A percentile compares a stretch with the other conserved stretches of the same genome.
These are phyloP conservation scores for Carettochelys insculpta DNA, from an alignment of 2,113 vertebrate species.

Conservation along the genomic window DNA sequence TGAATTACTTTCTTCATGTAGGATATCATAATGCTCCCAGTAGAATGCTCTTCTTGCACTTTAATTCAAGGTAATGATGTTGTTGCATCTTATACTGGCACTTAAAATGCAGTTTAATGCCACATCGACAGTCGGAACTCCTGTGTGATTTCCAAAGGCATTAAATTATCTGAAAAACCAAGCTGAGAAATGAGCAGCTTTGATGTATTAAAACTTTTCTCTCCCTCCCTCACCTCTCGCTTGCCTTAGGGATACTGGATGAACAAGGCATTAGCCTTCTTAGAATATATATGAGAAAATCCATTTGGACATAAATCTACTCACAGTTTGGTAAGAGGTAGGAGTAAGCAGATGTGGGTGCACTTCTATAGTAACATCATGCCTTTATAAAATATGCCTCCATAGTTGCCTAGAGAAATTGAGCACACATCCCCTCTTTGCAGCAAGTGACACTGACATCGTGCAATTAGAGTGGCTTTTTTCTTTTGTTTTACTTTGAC, in stretches of 20 bases:
- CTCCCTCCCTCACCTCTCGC: neutral
- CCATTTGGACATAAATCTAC: neutral
- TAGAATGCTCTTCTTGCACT: constrained; percentile 45
- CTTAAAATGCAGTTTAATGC: constrained; percentile 58
- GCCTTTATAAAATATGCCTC: neutral
- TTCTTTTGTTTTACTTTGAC: neutral
- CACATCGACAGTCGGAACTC: neutral
- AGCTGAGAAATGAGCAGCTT: constrained; percentile 33
- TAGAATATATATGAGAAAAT: neutral
- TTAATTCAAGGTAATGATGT: constrained; percentile 70
- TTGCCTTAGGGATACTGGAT: neutral
- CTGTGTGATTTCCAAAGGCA: constrained; percentile 32
- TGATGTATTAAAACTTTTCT: constrained; percentile 24
- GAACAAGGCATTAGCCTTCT: neutral
- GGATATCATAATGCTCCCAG: constrained; percentile 28
- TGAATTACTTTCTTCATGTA: constrained; percentile 65
- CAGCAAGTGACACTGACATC: neutral
- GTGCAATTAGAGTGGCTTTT: neutral
- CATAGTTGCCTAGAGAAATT: neutral
- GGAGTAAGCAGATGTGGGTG: neutral
- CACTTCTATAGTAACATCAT: neutral
- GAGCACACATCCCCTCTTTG: neutral
- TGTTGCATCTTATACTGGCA: constrained; percentile 46
- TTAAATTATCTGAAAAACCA: constrained; percentile 54
- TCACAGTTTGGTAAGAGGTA: neutral